phyloP scores from a whole-genome alignment of 2,888 invertebrate genomes.

The Xiphydria camelus region DNA sequence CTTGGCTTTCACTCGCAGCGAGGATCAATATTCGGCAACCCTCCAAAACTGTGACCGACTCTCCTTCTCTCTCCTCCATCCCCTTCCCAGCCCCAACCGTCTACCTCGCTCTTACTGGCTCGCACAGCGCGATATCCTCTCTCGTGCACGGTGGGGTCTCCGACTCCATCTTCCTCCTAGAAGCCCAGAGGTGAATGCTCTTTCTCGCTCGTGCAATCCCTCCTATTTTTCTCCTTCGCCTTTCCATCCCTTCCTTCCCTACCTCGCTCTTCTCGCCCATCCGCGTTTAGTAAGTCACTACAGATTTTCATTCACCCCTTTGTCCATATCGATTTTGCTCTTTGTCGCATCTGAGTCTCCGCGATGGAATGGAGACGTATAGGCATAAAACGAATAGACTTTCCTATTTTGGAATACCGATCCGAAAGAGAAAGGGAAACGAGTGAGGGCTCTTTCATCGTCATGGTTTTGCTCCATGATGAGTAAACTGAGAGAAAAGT shows the following conservation, averaged over 20 bases:
- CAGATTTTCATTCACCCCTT: slow-evolving; percentile 20
- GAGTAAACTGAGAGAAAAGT: too few relatives aligned
- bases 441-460: not conserved
- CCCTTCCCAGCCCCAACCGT: slow-evolving; percentile 4
- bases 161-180: not conserved
- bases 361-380: too few relatives aligned
- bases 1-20: slow-evolving; percentile 29
- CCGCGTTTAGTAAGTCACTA: slow-evolving; percentile 12
- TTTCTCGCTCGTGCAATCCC: not conserved
- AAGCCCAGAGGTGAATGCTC: too few relatives aligned
- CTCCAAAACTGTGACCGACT: slow-evolving; percentile 43
- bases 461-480: too few relatives aligned
- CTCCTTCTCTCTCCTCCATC: slow-evolving; percentile 19
- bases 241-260: not conserved
- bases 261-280: slow-evolving; percentile 2
- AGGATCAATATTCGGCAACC: slow-evolving; percentile 49
- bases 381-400: too few relatives aligned
- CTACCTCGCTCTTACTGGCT: slow-evolving; percentile 1
- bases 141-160: too few relatives aligned
- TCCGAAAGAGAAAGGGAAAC: not conserved
- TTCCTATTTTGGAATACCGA: too few relatives aligned
- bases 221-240: not conserved
- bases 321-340: not conserved
- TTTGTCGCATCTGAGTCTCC: too few relatives aligned
- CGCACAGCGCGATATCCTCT: slow-evolving; percentile 1